These are phyloP conservation scores for Peromyscus californicus DNA, from an alignment of 2,113 vertebrate species.

Conservation along the genomic window DNA sequence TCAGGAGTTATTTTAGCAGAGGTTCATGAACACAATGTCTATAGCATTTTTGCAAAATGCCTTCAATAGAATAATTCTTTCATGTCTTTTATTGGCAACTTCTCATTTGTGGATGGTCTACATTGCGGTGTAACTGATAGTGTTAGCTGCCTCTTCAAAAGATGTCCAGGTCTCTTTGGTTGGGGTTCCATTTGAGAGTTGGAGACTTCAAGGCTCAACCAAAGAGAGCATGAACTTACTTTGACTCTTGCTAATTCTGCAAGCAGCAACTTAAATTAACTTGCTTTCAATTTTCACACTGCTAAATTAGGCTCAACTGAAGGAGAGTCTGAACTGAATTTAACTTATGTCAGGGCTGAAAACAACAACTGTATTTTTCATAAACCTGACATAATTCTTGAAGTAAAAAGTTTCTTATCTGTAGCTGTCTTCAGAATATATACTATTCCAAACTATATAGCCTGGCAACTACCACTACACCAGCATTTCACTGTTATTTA, in stretches of 20 bases:
- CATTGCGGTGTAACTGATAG: accelerated
- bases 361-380: background rate
- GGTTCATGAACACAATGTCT: background rate
- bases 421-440: background rate
- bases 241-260: background rate
- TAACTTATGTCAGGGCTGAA: background rate
- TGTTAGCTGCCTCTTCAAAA: background rate
- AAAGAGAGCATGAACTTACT: background rate
- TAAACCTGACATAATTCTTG: background rate
- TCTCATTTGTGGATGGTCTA: too few relatives aligned
- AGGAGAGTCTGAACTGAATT: background rate
- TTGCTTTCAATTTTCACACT: background rate
- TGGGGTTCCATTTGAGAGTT: background rate
- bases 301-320: background rate
- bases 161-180: background rate
- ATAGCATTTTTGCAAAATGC: background rate
- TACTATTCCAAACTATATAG: background rate
- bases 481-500: background rate
- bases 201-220: background rate
- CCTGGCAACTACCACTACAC: background rate
- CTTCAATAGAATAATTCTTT: background rate
- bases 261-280: background rate
- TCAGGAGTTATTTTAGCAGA: background rate
- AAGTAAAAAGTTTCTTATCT: background rate
- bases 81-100: background rate